Base-by-base conservation (phyloP, 2,113 vertebrate genomes). In the Pachypanchax playfairii region DNA sequence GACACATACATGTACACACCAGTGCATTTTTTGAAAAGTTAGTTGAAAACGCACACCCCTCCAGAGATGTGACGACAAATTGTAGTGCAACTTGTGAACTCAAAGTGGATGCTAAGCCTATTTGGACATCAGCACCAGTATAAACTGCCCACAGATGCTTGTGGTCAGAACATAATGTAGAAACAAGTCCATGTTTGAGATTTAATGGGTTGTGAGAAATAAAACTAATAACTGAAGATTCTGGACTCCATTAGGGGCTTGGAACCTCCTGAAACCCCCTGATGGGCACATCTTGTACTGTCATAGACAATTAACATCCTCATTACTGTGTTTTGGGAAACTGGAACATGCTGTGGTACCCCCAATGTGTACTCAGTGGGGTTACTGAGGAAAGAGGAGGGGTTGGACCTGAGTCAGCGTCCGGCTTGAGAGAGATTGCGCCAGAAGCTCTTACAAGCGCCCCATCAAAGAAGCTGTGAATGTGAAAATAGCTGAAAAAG, bases 271-370 rank as follows among this genome's bases (percentile, higher is more conserved):
- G 65, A 60, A 83, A 47, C 36, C 65, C 77, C 84, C 88, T 55
- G 77, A 72, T 86, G 89, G 73, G 79, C 76, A 87, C 77, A 61
- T 71, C 82, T 86, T 53, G 58, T 46, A 67, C 85, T 94, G 90
- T 91, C 91, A 90, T 65, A 67, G 74, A 52, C 80, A 85, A 84
- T 94, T 91, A 92, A 77, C 76, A 82, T 91, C 91, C 82, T 93
- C 91, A 87, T 92, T 93, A 91, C 46, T 15, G 28, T 74, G 38
- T 82, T 89, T 84, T 72, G 66, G 65, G 69, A 85, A 91, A 89
- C 66, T 84, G 81, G 84, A 85, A 66, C 82, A 58, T 29, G 20
- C 53, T 75, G 60, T 17, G 58, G 70, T 81, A 82, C 84, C 84
- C 87, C 79, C 18, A 66, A 61, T 54, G 71, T 55, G 68, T 61